phyloP scores from a whole-genome alignment of 2,888 invertebrate genomes.

The Micoletzkya japonica region DNA sequence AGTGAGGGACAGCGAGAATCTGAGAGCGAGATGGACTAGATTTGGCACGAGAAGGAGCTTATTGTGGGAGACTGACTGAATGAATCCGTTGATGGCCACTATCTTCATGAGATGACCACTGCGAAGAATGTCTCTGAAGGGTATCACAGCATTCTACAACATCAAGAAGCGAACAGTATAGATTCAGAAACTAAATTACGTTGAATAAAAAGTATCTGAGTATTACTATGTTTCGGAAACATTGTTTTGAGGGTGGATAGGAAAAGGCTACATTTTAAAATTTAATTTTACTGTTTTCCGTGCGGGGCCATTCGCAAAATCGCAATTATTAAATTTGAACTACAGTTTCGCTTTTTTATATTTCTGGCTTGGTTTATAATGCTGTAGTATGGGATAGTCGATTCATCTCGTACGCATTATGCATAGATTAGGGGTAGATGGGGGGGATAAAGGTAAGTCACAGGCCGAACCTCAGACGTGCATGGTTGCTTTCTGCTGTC shows the following conservation, averaged over 20 bases:
- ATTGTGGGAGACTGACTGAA: not conserved
- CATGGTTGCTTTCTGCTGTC: slow-evolving; percentile 14
- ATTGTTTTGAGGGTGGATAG: too few species aligned
- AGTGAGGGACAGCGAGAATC: slow-evolving; percentile 15
- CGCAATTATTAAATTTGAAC: too few species aligned
- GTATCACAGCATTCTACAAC: not conserved
- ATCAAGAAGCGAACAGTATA: too few species aligned
- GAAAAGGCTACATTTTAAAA: too few species aligned
- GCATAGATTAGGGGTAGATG: not conserved
- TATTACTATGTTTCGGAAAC: too few species aligned
- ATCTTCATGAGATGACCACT: slow-evolving; percentile 5
- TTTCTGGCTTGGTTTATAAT: too few species aligned
- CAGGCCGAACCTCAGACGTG: slow-evolving; percentile 5
- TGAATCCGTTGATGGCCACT: slow-evolving; percentile 16
- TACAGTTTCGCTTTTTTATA: too few species aligned
- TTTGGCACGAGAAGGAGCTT: not conserved
- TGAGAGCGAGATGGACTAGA: not conserved
- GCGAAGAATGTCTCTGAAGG: not conserved
- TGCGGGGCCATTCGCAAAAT: too few species aligned
- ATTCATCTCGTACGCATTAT: not conserved
- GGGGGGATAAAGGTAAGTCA: not conserved
- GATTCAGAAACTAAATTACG: too few species aligned
- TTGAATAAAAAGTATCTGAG: too few species aligned
- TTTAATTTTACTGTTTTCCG: too few species aligned
- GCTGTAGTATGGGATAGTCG: not conserved